Conservation (phyloP, 1,140 invertebrate genomes). For the Hyposmocoma kahamanoa region DNA sequence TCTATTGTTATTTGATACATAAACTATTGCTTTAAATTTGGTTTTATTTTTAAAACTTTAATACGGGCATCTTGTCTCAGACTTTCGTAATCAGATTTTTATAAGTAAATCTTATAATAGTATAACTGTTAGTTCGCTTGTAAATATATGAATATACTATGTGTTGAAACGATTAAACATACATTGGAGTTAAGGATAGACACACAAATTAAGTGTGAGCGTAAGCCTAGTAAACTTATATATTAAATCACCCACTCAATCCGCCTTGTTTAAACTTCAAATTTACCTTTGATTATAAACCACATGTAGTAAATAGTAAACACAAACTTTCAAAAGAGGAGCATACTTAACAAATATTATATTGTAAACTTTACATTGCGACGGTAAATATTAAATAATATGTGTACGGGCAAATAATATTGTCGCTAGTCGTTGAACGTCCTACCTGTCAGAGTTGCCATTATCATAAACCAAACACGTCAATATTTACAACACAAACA, state of each 20-base stretch:
- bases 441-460: constrained; percentile 68
- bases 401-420: constrained; percentile 68
- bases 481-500: constrained; percentile 72
- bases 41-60: no score
- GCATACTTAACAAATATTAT: constrained; percentile 71
- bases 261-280: constrained; percentile 48
- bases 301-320: constrained; percentile 54
- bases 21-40: no score
- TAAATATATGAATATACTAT: no score
- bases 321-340: constrained; percentile 64
- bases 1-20: no score
- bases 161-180: no score
- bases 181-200: neutral
- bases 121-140: no score
- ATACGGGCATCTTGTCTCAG: no score
- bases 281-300: constrained; percentile 66
- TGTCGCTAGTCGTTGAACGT: constrained; percentile 53
- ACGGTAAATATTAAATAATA: constrained; percentile 71
- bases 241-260: constrained; percentile 7
- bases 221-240: neutral
- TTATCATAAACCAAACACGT: constrained; percentile 73
- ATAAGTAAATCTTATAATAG: no score
- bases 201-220: neutral
- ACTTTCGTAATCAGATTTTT: no score
- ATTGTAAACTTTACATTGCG: constrained; percentile 68